phyloP scores from a whole-genome alignment of 2,113 vertebrate species.

The Indri indri region DNA sequence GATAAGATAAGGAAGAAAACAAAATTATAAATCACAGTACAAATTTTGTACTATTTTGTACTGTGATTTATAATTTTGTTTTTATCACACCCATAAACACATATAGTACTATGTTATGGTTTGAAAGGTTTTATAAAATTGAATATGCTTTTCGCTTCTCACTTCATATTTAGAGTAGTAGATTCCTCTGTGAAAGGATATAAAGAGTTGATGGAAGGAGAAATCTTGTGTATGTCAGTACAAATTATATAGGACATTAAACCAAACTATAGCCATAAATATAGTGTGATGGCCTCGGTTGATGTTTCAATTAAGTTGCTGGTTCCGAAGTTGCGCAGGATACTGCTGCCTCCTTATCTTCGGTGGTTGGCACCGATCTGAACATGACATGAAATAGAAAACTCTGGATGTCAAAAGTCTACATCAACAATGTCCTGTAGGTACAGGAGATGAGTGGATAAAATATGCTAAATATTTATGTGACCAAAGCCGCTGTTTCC shows the following conservation, averaged over 20 bases:
- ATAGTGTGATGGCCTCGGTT: neutral
- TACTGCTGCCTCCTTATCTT: neutral
- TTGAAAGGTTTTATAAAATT: conserved; percentile 39
- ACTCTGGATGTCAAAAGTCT: neutral
- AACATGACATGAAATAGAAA: neutral
- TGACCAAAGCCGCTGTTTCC: neutral
- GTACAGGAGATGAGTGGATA: neutral
- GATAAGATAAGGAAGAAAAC: conserved; percentile 15
- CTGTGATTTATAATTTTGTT: neutral
- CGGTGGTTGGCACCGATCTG: neutral
- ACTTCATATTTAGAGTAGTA: neutral
- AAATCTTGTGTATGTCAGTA: neutral
- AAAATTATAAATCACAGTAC: neutral
- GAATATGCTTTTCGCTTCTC: neutral
- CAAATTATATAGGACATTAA: neutral
- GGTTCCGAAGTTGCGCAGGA: neutral
- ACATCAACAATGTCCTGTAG: neutral
- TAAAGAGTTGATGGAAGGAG: neutral
- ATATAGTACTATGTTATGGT: neutral
- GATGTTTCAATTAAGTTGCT: neutral
- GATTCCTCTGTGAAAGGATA: neutral
- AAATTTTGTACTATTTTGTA: neutral
- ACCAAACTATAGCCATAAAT: neutral
- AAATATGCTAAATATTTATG: neutral
- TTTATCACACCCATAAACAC: neutral